Evolutionary conservation across 2,888 invertebrate genomes (phyloP).

Genomic region (Erebia palarica): DNA sequence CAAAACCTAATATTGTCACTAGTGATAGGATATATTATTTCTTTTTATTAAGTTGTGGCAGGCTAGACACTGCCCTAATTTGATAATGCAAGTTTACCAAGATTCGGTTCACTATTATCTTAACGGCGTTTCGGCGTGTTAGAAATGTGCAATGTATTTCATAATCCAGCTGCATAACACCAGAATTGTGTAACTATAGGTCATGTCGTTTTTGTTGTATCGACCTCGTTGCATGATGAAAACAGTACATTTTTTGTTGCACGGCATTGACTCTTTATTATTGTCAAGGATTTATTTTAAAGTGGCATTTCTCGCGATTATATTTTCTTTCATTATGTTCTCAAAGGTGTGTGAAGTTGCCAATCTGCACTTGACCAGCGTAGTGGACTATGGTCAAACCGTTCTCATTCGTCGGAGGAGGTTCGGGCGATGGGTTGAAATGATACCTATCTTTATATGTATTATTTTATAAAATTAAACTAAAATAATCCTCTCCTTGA

Average conservation of each 20-base stretch:
- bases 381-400: no score
- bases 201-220: not conserved
- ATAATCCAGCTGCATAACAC: not conserved
- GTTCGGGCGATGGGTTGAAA: no score
- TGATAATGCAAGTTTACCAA: no score
- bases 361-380: no score
- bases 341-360: no score
- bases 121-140: not conserved
- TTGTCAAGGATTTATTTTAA: slow-evolving; percentile 10
- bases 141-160: not conserved
- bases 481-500: not conserved
- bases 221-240: slow-evolving; percentile 3
- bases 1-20: no score
- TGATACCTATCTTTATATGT: not conserved
- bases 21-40: no score
- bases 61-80: no score
- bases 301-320: not conserved
- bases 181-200: not conserved
- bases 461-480: not conserved
- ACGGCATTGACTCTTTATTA: not conserved
- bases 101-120: not conserved
- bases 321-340: not conserved
- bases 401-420: no score
- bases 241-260: slow-evolving; percentile 8
- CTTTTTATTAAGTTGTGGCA: no score